Evolutionary conservation across 2,113 vertebrate species (phyloP), one percentile per base, ranked within the genome.

Genomic region (Chamaetylas fuelleborni): DNA sequence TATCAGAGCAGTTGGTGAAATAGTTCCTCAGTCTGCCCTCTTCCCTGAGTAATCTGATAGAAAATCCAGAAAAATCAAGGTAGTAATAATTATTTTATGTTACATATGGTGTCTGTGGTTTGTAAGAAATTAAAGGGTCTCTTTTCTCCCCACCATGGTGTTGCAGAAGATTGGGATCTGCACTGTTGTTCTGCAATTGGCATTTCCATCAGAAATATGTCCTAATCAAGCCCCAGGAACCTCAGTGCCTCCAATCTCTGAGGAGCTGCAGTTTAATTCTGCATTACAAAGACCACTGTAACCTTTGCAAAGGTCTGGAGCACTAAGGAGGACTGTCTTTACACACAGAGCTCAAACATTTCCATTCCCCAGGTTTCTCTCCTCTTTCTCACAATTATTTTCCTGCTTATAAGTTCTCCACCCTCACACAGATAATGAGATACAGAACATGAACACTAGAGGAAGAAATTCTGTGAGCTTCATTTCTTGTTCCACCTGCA

Each of bases 91-190:
- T 70, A 19, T n/a, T 80, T 64, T 17, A 26, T 38, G 38, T 26
- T 36, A 29, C 18, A 25, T 5, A 4, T 15, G 9, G n/a, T 42
- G 14, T 8, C 18, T 62, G 13, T 22, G 15, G 25, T 29, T 24
- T 42, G 8, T 8, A 65, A 72, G 48, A 29, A 33, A 20, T 31
- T 11, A 18, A 45, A 74, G 9, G 12, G 4, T 25, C 34, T 67
- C 23, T 22, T 58, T 81, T 69, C 9, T 48, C 43, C 38, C 47
- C 36, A 0, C 29, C n/a, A 23, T 0, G 1, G 40, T 19, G 57
- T 36, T 70, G 23, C 34, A 74, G 47, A 29, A 23, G 9, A 25
- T 2, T 40, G 61, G 28, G 83, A 71, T 53, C 45, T 61, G 33
- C 26, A 25, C 29, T 3, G 0, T 2, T 19, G 26, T 50, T 50